Conservation (phyloP, 1,140 invertebrate species). For the Argopecten irradians region DNA sequence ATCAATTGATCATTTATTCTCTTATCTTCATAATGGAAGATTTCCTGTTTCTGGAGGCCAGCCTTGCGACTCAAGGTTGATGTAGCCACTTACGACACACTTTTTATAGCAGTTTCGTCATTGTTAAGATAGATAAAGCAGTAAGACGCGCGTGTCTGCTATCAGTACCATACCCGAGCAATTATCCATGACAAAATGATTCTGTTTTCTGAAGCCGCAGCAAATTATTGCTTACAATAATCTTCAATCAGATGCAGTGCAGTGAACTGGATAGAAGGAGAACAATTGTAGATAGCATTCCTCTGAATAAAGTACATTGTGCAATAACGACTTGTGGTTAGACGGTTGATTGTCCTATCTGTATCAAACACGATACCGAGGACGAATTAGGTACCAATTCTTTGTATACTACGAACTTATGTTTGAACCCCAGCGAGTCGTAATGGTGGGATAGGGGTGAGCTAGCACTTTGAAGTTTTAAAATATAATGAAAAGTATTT, state of each 20-base stretch:
- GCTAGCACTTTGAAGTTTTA: not conserved
- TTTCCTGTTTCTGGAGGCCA: conserved; percentile 8
- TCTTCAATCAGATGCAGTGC: not conserved
- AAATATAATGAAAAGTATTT: not conserved
- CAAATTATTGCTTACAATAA: conserved; percentile 12
- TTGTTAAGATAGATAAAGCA: not conserved
- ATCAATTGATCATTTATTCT: conserved; percentile 18
- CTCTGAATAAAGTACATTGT: not conserved
- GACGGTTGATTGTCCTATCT: not conserved
- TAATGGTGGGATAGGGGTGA: not conserved
- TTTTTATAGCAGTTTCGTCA: conserved; percentile 4
- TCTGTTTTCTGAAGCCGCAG: conserved; percentile 6
- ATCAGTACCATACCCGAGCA: not conserved
- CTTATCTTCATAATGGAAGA: not conserved
- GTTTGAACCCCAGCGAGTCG: not conserved
- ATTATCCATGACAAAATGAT: conserved; percentile 18
- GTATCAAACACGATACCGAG: not conserved
- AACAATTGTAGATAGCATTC: not conserved
- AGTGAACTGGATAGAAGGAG: not conserved
- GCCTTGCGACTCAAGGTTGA: not conserved
- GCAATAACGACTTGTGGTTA: not conserved
- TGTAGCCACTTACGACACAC: not conserved
- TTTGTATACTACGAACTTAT: not conserved
- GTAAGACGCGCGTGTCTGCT: not conserved
- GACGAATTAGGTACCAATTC: not conserved